phyloP scores from a whole-genome alignment of 1,140 invertebrate genomes.

The Triops cancriformis region DNA sequence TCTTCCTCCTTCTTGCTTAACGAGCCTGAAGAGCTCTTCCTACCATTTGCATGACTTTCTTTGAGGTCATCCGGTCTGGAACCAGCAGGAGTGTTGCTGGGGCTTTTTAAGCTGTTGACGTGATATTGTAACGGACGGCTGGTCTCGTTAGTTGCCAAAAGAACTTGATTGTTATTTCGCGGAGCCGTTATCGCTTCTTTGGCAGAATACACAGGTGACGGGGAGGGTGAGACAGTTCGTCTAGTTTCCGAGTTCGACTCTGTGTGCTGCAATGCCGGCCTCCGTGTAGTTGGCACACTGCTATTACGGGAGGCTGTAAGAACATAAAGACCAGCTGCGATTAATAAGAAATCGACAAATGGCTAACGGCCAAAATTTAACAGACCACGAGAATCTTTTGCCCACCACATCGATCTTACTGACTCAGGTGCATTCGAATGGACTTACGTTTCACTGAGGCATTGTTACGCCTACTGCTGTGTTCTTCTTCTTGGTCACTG shows the following conservation, averaged over 20 bases:
- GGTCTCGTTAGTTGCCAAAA: not conserved
- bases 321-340: not conserved
- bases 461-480: conserved; percentile 28
- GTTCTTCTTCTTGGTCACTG: conserved; percentile 53
- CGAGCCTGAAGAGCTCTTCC: conserved; percentile 29
- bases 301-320: not conserved
- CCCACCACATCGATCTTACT: too few species aligned
- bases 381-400: too few species aligned
- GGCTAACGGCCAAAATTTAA: too few species aligned
- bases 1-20: conserved; percentile 36
- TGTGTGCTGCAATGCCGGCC: not conserved
- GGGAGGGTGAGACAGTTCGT: not conserved
- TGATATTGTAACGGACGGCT: conserved; percentile 21
- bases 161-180: conserved; percentile 15
- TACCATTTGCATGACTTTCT: conserved; percentile 22
- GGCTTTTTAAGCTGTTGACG: conserved; percentile 3
- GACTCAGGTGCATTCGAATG: too few species aligned
- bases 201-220: not conserved
- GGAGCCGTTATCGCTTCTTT: conserved; percentile 22
- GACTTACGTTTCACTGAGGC: conserved; percentile 30
- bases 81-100: conserved; percentile 16
- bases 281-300: not conserved
- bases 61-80: conserved; percentile 20
- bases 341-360: too few species aligned
- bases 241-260: not conserved